Conservation (phyloP, 2,113 vertebrate species). For the Rhabdornis inornatus region DNA sequence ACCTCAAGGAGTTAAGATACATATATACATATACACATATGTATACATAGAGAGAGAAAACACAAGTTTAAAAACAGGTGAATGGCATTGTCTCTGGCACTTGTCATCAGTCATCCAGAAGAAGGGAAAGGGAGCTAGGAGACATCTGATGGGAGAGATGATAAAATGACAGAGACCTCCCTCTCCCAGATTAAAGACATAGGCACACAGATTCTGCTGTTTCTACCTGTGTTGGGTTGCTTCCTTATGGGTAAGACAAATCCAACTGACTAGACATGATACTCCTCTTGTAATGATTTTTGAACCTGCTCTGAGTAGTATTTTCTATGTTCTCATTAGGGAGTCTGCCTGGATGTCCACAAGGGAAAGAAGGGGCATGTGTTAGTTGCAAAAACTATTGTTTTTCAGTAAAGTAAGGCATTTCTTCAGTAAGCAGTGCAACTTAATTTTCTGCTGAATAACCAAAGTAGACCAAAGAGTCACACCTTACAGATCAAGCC, state of each 20-base stretch:
- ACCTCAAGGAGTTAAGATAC: slow-evolving; percentile 69
- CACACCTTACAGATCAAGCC: neutral
- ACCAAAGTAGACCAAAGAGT: neutral
- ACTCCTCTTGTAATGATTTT: neutral
- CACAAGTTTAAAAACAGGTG: slow-evolving; percentile 16
- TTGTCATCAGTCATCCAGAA: slow-evolving; percentile 24
- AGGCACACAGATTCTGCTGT: neutral
- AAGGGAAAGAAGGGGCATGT: neutral
- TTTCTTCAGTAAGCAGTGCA: neutral
- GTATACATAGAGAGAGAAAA: slow-evolving; percentile 77
- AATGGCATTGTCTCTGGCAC: slow-evolving; percentile 30
- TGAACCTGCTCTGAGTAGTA: neutral
- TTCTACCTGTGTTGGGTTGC: neutral
- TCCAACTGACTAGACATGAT: neutral
- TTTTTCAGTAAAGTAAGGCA: neutral
- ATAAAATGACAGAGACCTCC: neutral
- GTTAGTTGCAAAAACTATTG: neutral
- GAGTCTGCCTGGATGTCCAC: neutral
- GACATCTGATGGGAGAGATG: neutral
- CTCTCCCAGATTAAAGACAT: neutral
- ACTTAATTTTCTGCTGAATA: neutral
- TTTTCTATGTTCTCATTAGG: neutral
- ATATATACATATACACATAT: slow-evolving; percentile 82
- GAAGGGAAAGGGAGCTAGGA: neutral
- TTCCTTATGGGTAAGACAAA: neutral